These are phyloP conservation scores for Saxidomus purpurata DNA, from an alignment of 1,140 invertebrate genomes.

Conservation along the genomic window DNA sequence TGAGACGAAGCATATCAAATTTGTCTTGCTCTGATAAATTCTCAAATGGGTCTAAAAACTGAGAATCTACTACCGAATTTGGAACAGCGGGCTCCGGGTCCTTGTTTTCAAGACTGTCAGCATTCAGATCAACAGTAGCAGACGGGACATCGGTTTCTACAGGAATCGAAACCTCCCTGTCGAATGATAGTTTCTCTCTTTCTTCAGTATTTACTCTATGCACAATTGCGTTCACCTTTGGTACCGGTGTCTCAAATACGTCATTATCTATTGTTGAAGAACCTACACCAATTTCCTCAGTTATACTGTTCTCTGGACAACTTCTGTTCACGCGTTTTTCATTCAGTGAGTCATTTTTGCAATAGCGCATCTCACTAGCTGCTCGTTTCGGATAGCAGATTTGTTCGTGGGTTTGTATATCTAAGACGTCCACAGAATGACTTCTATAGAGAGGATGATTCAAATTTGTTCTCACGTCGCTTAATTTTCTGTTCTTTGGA, in stretches of 20 bases:
- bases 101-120: neutral
- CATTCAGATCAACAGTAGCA: slow-evolving; percentile 25
- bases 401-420: slow-evolving; percentile 48
- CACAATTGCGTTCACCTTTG: slow-evolving; percentile 19
- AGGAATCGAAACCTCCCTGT: neutral
- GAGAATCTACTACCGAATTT: neutral
- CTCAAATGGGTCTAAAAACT: slow-evolving; percentile 69
- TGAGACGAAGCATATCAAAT: slow-evolving; percentile 75
- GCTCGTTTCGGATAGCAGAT: slow-evolving; percentile 73
- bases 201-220: slow-evolving; percentile 1
- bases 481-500: slow-evolving; percentile 52
- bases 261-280: neutral
- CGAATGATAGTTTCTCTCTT: neutral
- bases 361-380: slow-evolving; percentile 75
- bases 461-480: slow-evolving; percentile 70
- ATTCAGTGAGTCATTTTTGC: slow-evolving; percentile 64
- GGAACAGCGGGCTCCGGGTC: neutral
- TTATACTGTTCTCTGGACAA: neutral
- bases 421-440: slow-evolving; percentile 90
- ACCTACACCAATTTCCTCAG: slow-evolving; percentile 16
- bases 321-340: neutral
- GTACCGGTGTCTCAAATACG: neutral
- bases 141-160: slow-evolving; percentile 17
- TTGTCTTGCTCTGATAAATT: slow-evolving; percentile 75
- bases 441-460: slow-evolving; percentile 90